A percentile compares a stretch with the other conserved stretches of the same genome.
These are phyloP conservation scores for Leptoteleia sp. DNA, from an alignment of 1,140 invertebrate species.

Conservation along the genomic window DNA sequence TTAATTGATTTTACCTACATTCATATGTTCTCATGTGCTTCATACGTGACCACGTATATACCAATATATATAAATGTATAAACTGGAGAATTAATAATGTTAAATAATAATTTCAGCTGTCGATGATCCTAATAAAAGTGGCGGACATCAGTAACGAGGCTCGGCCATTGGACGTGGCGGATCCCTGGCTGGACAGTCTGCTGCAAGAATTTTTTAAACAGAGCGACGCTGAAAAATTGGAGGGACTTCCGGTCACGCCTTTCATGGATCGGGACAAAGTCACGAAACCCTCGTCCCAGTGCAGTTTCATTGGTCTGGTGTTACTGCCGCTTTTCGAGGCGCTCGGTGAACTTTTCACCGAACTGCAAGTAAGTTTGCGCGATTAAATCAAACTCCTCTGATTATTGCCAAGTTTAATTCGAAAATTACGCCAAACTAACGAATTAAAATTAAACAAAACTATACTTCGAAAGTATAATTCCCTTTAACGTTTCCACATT, in stretches of 20 bases:
- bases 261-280: constrained; percentile 96
- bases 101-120: constrained; percentile 82
- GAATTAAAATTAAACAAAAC: constrained; percentile 25
- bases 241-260: constrained; percentile 91
- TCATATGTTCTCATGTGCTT: no score
- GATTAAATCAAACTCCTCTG: constrained; percentile 46
- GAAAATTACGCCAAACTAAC: constrained; percentile 33
- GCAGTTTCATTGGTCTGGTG: constrained; percentile 92
- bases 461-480: no score
- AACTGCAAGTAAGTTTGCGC: constrained; percentile 83
- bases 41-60: no score
- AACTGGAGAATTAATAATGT: no score
- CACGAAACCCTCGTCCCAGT: constrained; percentile 92
- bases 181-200: constrained; percentile 91
- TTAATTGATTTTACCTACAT: no score
- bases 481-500: no score
- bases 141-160: constrained; percentile 94
- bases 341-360: constrained; percentile 86
- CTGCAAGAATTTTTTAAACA: constrained; percentile 91
- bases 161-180: constrained; percentile 91
- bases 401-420: constrained; percentile 43
- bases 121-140: constrained; percentile 93
- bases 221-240: constrained; percentile 91
- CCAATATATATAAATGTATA: no score
- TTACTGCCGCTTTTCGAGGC: constrained; percentile 90